Base-by-base conservation (phyloP, 2,888 invertebrate species). In the Nezara viridula region DNA sequence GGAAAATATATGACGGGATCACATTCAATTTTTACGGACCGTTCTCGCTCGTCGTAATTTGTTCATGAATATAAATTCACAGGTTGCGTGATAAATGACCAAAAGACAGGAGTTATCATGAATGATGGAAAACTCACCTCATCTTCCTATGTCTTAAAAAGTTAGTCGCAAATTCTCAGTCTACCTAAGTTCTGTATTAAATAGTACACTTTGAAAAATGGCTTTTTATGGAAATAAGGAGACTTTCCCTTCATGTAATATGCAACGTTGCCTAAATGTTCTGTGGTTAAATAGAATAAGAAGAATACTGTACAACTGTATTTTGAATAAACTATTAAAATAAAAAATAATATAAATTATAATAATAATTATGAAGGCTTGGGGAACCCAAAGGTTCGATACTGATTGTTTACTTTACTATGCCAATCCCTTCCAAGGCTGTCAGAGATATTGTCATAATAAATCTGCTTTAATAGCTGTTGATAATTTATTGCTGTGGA, bases 51-150 rank as follows among this genome's bases (percentile, higher is more conserved):
- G 12, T 7, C 3, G 60, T 60, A 60, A 60, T 60, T 60, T 60
- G 60, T 60, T 32, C 60, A 60, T 60, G 60, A 60, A 60, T 60
- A 60, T 60, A 60, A 60, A 60, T 60, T 60, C 32, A 60, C 60
- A 27, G 3, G n/a, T 14, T 27, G 60, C 16, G 32, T 60, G 60
- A 60, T 60, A 60, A 60, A 60, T 60, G 60, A 60, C 4, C 2
- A 27, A 27, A 60, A 60, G 60, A 32, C 60, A 32, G 14, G 60
- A 32, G 32, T 6, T 60, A 60, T 60, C 60, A 32, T 60, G 32
- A 60, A 60, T 60, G 60, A 60, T 60, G 60, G 27, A 27, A 16
- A 32, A 60, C 5, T 12, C 27, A n/a, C 27, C 55, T n/a, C n/a
- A 3, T n/a, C n/a, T n/a, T 10, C 55, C 27, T 60, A 27, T 60